A percentile compares a stretch with the other conserved stretches of the same genome.
phyloP scores from a whole-genome alignment of 2,888 invertebrate species.

The Dryococelus australis region DNA sequence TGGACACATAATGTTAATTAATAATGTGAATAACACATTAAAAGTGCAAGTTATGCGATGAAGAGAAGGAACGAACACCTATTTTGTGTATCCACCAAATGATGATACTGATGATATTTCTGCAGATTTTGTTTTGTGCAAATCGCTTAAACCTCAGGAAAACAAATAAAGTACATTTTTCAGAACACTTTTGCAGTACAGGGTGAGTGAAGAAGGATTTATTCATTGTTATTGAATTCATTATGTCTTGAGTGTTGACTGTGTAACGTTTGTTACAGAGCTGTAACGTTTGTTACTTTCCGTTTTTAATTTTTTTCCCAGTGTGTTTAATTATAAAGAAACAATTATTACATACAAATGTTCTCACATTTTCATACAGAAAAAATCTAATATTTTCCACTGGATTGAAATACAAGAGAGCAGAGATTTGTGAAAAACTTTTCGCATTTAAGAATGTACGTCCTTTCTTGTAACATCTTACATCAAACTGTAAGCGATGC shows the following conservation, averaged over 20 bases:
- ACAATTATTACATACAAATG: neutral
- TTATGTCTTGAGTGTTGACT: neutral
- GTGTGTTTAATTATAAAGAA: neutral
- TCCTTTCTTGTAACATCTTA: neutral
- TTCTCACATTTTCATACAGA: neutral
- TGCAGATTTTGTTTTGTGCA: no score
- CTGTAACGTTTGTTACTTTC: slow-evolving; percentile 2
- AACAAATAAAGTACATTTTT: neutral
- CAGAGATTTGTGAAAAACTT: neutral
- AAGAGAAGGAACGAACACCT: no score
- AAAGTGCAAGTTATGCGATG: neutral
- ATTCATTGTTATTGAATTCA: no score
- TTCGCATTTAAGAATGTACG: neutral
- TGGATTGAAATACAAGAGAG: neutral
- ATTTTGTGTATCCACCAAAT: neutral
- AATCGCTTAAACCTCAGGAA: neutral
- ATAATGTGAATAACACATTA: slow-evolving; percentile 1
- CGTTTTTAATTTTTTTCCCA: neutral
- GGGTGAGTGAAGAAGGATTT: neutral
- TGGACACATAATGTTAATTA: neutral
- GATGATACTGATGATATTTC: neutral
- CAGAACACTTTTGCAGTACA: neutral
- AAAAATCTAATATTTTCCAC: neutral
- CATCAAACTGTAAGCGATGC: neutral
- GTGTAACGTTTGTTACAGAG: slow-evolving; percentile 16